Base-by-base conservation (phyloP, 1,140 invertebrate genomes). In the Zaprionus taronus region DNA sequence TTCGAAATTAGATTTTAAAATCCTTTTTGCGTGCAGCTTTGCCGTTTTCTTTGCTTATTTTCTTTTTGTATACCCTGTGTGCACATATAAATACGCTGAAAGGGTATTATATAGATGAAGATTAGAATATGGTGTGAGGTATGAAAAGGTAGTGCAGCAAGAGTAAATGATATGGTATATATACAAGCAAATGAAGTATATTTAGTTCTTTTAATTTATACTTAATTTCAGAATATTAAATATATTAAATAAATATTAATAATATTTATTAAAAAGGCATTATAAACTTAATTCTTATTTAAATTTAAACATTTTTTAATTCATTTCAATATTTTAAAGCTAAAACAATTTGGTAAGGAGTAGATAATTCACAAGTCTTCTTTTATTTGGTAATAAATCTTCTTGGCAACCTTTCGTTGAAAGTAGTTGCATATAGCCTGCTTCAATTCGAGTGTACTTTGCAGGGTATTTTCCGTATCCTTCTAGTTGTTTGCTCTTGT, bases 1-100 rank as follows among this genome's bases (percentile, higher is more conserved):
- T 77, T 77, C 72, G 65, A 91, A 91, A 91, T 91, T 91, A 90
- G 90, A 91, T 91, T 91, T 91, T 77, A 76, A 91, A 91, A 91
- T 91, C 82, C 91, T 81, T 87, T 82, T 76, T 80, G 68, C 47
- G 47, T 74, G 69, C 65, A 78, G 65, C 68, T 51, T 72, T 70
- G 28, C 22, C 34, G 74, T 64, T 78, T 49, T 69, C 66, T 69
- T 75, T 68, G 47, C 65, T 72, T 57, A 61, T 31, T 60, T 65
- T 28, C 15, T 31, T 47, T 61, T 47, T 47, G 47, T 51, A 51
- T 51, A 51, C 47, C 47, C 47, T 51, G 47, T 14, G 12, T 5
- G 20, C 47, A 7, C n/a, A 9, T n/a, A 17, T 17, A 47, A 41
- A n/a, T n/a, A n/a, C 38, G 38, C 6, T 47, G 7, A 17, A 4